phyloP scores from a whole-genome alignment of 2,113 vertebrate genomes.

The Ailuropoda melanoleuca region DNA sequence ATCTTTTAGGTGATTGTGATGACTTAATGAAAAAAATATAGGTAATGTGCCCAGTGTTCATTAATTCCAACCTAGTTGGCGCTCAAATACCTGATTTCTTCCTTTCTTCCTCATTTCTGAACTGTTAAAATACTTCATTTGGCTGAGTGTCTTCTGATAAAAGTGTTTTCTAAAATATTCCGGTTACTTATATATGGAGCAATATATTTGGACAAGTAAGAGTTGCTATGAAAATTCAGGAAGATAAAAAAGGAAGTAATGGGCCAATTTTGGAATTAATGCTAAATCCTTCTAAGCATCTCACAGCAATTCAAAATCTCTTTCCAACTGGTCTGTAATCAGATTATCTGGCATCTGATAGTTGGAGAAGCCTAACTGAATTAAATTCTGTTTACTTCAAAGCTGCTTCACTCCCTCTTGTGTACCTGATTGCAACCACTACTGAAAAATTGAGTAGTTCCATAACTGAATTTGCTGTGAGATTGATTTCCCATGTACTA shows the following conservation, averaged over 20 bases:
- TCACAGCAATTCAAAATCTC: background rate
- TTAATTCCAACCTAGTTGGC: background rate
- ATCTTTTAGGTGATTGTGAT: background rate
- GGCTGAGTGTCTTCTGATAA: background rate
- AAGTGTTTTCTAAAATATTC: background rate
- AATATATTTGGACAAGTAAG: background rate
- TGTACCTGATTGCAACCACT: background rate
- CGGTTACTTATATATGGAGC: background rate
- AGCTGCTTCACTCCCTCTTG: background rate
- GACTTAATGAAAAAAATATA: conserved; percentile 10
- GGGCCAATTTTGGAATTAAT: conserved; percentile 16
- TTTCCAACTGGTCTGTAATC: background rate
- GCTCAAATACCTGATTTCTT: background rate
- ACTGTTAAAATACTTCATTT: background rate
- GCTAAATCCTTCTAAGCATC: conserved; percentile 9
- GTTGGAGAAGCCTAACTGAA: background rate
- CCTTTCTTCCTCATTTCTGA: background rate
- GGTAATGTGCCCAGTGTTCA: background rate
- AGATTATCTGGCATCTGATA: background rate
- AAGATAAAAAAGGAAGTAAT: background rate
- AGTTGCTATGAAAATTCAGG: background rate
- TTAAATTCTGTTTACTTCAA: background rate
- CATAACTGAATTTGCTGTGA: background rate
- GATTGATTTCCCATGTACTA: background rate
- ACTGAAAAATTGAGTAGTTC: background rate